Conservation (phyloP, 2,888 invertebrate species). For the Rapana venosa region DNA sequence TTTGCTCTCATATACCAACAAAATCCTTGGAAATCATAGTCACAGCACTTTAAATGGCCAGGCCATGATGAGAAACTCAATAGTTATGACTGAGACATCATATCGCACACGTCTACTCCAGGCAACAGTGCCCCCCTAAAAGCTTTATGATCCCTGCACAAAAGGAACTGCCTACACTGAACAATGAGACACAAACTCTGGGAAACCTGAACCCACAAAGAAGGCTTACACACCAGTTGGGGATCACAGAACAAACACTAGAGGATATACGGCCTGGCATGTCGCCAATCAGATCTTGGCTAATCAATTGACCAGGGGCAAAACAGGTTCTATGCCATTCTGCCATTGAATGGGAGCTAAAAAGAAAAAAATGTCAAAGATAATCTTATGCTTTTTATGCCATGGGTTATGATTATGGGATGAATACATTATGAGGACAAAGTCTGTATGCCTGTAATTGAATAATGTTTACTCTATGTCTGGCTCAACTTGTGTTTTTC, state of each 20-base stretch:
- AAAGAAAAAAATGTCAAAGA: too few relatives aligned
- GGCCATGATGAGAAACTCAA: not conserved
- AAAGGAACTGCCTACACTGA: not conserved
- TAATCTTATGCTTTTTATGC: too few relatives aligned
- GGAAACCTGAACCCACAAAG: not conserved
- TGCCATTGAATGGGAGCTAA: not conserved
- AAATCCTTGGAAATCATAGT: too few relatives aligned
- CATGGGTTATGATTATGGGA: too few relatives aligned
- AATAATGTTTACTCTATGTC: too few relatives aligned
- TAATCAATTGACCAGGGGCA: not conserved
- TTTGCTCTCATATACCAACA: too few relatives aligned
- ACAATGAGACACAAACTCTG: not conserved
- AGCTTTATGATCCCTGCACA: not conserved
- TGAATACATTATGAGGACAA: too few relatives aligned
- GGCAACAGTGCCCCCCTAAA: not conserved
- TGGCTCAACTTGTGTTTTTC: too few relatives aligned
- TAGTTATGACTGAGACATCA: not conserved
- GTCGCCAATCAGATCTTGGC: slow-evolving; percentile 16
- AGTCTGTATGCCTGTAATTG: too few relatives aligned
- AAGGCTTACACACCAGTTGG: slow-evolving; percentile 7
- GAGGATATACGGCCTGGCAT: slow-evolving; percentile 19
- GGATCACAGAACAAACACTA: slow-evolving; percentile 18
- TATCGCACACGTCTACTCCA: not conserved
- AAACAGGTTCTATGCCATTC: not conserved
- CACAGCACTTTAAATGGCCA: not conserved